phyloP scores from a whole-genome alignment of 2,797 vertebrate species.

The Cheirogaleus major region DNA sequence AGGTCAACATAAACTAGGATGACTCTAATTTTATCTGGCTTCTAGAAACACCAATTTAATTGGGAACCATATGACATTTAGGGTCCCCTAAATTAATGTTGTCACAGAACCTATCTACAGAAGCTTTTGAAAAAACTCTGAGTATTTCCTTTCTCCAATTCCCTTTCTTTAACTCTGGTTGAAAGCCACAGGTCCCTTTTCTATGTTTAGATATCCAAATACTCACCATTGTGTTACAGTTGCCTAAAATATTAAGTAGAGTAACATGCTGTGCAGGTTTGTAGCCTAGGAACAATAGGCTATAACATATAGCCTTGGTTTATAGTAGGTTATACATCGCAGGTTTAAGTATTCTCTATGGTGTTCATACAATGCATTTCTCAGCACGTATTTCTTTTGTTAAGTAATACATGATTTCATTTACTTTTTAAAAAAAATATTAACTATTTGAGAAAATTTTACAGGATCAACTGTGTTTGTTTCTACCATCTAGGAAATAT shows the following conservation, averaged over 20 bases:
- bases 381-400: background rate
- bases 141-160: background rate
- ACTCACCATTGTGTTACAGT: background rate
- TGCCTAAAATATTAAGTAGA: background rate
- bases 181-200: background rate
- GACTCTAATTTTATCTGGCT: background rate
- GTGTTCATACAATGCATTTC: background rate
- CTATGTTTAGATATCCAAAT: background rate
- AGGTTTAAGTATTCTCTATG: background rate
- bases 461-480: background rate
- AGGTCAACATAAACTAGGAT: background rate
- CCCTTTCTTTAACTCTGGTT: background rate
- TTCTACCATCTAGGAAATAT: background rate
- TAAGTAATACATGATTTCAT: background rate
- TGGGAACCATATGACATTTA: background rate
- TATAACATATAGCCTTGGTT: background rate
- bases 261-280: background rate
- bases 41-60: background rate
- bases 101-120: background rate
- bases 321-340: background rate
- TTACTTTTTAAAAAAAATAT: background rate
- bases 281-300: background rate
- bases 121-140: background rate
- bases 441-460: background rate
- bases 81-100: background rate